Evolutionary conservation across 2,888 invertebrate genomes (phyloP).

Genomic region (Corythucha ciliata): DNA sequence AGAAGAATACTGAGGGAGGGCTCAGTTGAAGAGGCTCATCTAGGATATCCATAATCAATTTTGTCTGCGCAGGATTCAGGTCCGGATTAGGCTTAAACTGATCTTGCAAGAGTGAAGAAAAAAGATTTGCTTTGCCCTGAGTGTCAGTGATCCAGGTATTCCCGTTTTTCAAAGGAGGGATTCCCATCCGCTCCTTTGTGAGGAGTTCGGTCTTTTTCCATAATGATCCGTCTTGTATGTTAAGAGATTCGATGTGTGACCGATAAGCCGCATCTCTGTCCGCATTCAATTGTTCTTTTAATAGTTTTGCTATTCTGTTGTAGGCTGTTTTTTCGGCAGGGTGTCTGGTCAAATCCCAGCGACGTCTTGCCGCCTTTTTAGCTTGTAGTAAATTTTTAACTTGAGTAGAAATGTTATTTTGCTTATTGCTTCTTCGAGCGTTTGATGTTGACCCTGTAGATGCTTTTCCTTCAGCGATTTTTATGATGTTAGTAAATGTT

Average conservation of each 20-base stretch:
- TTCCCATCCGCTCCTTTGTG: neutral
- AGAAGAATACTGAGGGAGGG: neutral
- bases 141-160: neutral
- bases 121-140: neutral
- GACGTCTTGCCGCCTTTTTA: neutral
- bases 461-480: neutral
- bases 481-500: neutral
- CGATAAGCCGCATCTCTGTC: neutral
- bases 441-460: neutral
- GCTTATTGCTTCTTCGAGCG: neutral
- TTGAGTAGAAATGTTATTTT: neutral
- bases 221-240: neutral
- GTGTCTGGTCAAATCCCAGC: neutral
- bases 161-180: neutral
- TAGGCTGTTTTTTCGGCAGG: neutral
- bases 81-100: neutral
- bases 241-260: neutral
- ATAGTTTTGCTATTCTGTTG: neutral
- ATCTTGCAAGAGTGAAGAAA: neutral
- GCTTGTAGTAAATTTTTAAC: neutral
- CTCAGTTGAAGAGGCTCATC: no score
- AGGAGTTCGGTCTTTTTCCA: constrained; percentile 1
- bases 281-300: neutral
- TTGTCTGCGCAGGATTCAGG: no score
- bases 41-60: no score